Evolutionary conservation across 2,888 invertebrate species (phyloP).

Genomic region (Eucriotettix oculatus): DNA sequence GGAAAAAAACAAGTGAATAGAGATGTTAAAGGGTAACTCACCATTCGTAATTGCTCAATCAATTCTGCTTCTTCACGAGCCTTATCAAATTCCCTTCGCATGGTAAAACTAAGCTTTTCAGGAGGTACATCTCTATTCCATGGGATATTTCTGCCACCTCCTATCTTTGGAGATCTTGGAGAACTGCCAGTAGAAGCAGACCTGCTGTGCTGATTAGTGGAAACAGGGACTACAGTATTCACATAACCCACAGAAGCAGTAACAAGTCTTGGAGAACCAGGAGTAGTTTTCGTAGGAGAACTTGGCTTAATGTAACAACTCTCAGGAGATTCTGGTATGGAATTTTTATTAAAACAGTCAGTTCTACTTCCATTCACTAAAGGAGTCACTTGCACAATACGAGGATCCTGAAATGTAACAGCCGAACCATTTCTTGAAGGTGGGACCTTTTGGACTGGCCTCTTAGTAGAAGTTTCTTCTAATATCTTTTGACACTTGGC

Average conservation of each 20-base stretch:
- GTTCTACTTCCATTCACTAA: slow-evolving; percentile 21
- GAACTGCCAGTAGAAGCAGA: slow-evolving; percentile 1
- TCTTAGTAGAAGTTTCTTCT: slow-evolving; percentile 29
- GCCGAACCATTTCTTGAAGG: slow-evolving; percentile 44
- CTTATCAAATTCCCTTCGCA: slow-evolving; percentile 81
- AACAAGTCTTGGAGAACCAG: slow-evolving; percentile 29
- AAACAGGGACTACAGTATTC: slow-evolving; percentile 16
- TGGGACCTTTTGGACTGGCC: slow-evolving; percentile 63
- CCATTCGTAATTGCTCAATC: slow-evolving; percentile 65
- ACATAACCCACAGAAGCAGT: slow-evolving; percentile 40
- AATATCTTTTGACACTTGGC: slow-evolving; percentile 33
- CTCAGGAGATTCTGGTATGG: slow-evolving; percentile 3
- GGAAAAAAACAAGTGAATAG: too few species aligned
- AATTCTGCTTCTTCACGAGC: slow-evolving; percentile 78
- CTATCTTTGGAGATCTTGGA: slow-evolving; percentile 10
- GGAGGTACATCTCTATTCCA: slow-evolving; percentile 55
- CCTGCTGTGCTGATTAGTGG: slow-evolving; percentile 2
- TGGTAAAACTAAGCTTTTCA: slow-evolving; percentile 76
- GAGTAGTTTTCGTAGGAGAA: slow-evolving; percentile 40
- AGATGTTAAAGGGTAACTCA: slow-evolving; percentile 28
- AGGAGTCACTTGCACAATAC: slow-evolving; percentile 6
- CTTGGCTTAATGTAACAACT: slow-evolving; percentile 42
- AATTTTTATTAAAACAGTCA: slow-evolving; percentile 14
- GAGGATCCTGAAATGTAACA: slow-evolving; percentile 16
- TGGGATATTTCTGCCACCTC: slow-evolving; percentile 7